These are phyloP conservation scores for Acipenser oxyrinchus DNA, from an alignment of 2,797 vertebrate species.

Conservation along the genomic window DNA sequence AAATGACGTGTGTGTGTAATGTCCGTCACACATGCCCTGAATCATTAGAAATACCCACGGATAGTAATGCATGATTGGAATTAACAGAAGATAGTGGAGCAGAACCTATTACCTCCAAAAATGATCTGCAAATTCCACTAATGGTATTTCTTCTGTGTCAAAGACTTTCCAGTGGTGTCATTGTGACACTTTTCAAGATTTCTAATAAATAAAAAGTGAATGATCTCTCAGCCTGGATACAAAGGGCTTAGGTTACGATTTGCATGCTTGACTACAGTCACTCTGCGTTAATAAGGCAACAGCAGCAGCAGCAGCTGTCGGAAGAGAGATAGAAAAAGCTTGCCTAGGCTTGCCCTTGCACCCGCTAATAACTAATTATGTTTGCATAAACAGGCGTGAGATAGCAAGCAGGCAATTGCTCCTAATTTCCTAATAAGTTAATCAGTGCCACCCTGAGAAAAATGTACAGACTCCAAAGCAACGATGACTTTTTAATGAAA, in stretches of 20 bases:
- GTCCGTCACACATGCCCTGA: too few relatives aligned
- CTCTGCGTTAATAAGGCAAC: not conserved
- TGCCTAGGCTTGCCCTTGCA: slow-evolving; percentile 4
- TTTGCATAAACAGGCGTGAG: slow-evolving; percentile 12
- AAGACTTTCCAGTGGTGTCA: too few relatives aligned
- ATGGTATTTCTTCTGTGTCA: too few relatives aligned
- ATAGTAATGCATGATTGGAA: too few relatives aligned
- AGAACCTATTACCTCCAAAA: too few relatives aligned
- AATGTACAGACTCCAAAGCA: slow-evolving; percentile 7
- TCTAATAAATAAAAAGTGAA: not conserved
- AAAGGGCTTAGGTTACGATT: not conserved
- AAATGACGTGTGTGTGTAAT: too few relatives aligned
- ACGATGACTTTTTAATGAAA: slow-evolving; percentile 20
- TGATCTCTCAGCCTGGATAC: too few relatives aligned
- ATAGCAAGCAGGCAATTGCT: slow-evolving; percentile 7
- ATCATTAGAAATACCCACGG: too few relatives aligned
- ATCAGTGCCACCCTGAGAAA: slow-evolving; percentile 12
- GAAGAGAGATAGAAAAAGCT: not conserved
- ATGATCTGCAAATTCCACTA: too few relatives aligned
- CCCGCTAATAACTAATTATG: slow-evolving; percentile 14
- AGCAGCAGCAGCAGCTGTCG: not conserved
- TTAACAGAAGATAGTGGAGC: too few relatives aligned
- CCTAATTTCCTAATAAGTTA: slow-evolving; percentile 17
- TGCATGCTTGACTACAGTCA: not conserved
- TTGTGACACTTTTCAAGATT: not conserved